A percentile compares a stretch with the other conserved stretches of the same genome.
phyloP scores from a whole-genome alignment of 2,113 vertebrate genomes.

The Leucosticte australis region DNA sequence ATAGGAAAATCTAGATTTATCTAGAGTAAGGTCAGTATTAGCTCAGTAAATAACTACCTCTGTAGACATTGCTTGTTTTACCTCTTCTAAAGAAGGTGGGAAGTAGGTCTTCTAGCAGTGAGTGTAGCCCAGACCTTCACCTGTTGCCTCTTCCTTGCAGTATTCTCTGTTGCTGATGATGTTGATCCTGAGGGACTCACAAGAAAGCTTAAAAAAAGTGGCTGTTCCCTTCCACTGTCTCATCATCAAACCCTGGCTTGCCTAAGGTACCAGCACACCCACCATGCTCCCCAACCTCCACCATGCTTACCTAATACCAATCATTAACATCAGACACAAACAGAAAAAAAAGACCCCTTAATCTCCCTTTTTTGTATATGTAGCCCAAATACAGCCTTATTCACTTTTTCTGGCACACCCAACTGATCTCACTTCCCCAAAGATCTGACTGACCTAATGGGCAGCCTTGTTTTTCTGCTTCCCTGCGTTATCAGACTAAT shows the following conservation, averaged over 20 bases:
- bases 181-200: neutral
- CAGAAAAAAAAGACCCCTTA: neutral
- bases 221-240: neutral
- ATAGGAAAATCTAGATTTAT: neutral
- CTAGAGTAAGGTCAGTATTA: neutral
- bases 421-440: neutral
- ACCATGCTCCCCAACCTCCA: accelerated
- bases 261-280: neutral
- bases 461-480: neutral
- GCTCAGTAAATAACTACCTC: neutral
- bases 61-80: neutral
- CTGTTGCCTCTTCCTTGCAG: neutral
- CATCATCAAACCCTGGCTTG: neutral
- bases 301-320: neutral
- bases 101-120: neutral
- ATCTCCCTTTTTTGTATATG: neutral
- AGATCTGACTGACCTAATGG: neutral
- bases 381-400: neutral
- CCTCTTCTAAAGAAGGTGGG: neutral
- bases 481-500: neutral
- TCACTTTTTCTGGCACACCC: neutral
- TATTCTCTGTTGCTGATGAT: neutral
- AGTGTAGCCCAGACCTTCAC: neutral
- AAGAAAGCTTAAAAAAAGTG: neutral
- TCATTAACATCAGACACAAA: neutral